These are phyloP conservation scores for Tetrax tetrax DNA, from an alignment of 2,113 vertebrate genomes.

Conservation along the genomic window DNA sequence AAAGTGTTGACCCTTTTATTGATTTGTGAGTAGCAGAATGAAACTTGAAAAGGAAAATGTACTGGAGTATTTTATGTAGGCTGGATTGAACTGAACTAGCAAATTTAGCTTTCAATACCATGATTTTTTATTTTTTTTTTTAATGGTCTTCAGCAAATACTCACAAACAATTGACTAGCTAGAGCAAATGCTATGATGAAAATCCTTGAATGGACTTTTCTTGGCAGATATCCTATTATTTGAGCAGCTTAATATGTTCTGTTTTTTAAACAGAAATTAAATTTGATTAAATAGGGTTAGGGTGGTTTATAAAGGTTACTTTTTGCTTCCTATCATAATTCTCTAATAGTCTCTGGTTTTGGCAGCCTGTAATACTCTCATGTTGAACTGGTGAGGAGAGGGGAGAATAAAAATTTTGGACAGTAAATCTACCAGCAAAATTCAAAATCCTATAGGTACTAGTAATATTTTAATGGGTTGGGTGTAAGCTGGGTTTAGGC, in stretches of 20 bases:
- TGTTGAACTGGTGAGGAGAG: not conserved
- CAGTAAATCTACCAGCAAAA: not conserved
- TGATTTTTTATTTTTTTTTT: not conserved
- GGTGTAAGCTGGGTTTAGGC: not conserved
- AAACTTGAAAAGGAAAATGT: not conserved
- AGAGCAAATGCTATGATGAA: not conserved
- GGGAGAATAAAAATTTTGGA: not conserved
- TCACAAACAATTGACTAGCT: not conserved
- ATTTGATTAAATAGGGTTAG: not conserved
- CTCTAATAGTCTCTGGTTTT: not conserved
- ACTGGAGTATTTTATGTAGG: not conserved
- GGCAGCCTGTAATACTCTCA: not conserved
- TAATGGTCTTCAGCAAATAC: not conserved
- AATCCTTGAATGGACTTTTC: not conserved
- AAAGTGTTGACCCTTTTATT: not conserved
- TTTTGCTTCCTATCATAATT: not conserved
- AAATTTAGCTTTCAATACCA: not conserved
- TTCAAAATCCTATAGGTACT: not conserved
- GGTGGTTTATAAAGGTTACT: not conserved
- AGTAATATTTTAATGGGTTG: not conserved
- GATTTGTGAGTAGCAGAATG: not conserved
- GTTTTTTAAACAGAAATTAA: not conserved
- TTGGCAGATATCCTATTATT: not conserved
- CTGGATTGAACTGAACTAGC: not conserved
- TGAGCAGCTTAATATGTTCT: not conserved